phyloP scores from a whole-genome alignment of 2,113 vertebrate species.

The Gopherus evgoodei region DNA sequence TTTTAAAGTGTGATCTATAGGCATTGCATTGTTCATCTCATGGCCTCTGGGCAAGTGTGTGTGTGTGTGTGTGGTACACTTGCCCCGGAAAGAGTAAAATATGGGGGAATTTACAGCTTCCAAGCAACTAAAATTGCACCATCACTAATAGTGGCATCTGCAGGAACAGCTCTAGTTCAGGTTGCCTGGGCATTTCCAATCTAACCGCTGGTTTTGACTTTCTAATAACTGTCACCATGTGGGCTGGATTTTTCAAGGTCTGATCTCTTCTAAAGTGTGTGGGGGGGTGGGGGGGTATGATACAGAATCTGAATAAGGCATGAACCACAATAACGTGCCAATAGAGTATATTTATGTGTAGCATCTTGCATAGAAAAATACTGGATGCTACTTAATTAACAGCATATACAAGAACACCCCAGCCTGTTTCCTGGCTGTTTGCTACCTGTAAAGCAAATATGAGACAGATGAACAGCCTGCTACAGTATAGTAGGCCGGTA shows the following conservation, averaged over 20 bases:
- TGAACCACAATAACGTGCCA: neutral
- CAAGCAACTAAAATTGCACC: neutral
- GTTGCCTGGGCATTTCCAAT: neutral
- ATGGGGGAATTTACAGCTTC: neutral
- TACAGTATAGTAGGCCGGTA: rapidly evolving
- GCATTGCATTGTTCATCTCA: neutral
- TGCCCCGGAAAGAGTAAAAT: neutral
- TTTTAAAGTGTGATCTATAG: neutral
- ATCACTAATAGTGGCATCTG: neutral
- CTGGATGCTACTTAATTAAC: neutral
- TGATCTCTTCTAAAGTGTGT: rapidly evolving
- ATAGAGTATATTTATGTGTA: neutral
- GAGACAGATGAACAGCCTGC: rapidly evolving
- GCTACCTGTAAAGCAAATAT: neutral
- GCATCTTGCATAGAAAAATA: neutral
- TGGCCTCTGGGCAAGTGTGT: no score
- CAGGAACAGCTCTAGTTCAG: neutral
- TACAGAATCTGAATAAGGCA: neutral
- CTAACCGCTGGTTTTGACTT: neutral
- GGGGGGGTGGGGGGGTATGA: no score
- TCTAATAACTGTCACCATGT: neutral
- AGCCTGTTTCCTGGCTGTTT: neutral
- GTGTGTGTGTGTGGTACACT: neutral
- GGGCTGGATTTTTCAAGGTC: neutral
- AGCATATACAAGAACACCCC: rapidly evolving